Base-by-base conservation (phyloP, 2,888 invertebrate genomes). In the Troides oblongomaculatus region DNA sequence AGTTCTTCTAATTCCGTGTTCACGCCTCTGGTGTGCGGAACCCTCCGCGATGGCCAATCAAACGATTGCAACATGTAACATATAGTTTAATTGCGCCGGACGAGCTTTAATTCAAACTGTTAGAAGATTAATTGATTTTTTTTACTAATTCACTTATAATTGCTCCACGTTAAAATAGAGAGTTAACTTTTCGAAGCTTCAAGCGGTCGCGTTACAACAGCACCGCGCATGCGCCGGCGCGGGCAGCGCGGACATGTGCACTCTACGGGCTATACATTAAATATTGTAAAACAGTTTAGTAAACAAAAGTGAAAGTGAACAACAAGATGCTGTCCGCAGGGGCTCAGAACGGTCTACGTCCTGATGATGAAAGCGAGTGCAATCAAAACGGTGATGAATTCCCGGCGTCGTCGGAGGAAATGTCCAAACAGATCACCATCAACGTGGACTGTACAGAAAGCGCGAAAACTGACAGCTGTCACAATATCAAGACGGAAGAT, bases 101-200 rank as follows among this genome's bases (percentile, higher is more conserved):
- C 68, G 36, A 64, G 53, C 62, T 67, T 39, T 58, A 60, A 66
- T 63, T 63, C 53, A 63, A 70, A 63, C 56, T 66, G 62, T 59
- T 70, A 36, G 68, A 68, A 68, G 68, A 66, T 65, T 66, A 70
- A 72, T 70, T 70, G 70, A 39, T 39, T 57, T 64, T 68, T 74
- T 39, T 39, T 39, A 70, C 68, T 71, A 72, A 71, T 63, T 23
- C 71, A 65, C 56, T 69, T 70, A 66, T 70, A 70, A 70, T 70
- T 70, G 66, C 70, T 21, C 36, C 50, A 12, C 39, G 58, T 21
- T n/a, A n/a, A 23, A 36, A 14, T 14, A 56, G 39, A 65, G 58
- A 67, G 46, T 60, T 61, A 58, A 62, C 58, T 58, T 69, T 65
- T 65, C 23, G 18, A 62, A 67, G 17, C n/a, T 36, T 50, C 30